Evolutionary conservation across 2,888 invertebrate species (phyloP), one percentile per base, ranked within the genome.

Genomic region (Agrochola circellaris): DNA sequence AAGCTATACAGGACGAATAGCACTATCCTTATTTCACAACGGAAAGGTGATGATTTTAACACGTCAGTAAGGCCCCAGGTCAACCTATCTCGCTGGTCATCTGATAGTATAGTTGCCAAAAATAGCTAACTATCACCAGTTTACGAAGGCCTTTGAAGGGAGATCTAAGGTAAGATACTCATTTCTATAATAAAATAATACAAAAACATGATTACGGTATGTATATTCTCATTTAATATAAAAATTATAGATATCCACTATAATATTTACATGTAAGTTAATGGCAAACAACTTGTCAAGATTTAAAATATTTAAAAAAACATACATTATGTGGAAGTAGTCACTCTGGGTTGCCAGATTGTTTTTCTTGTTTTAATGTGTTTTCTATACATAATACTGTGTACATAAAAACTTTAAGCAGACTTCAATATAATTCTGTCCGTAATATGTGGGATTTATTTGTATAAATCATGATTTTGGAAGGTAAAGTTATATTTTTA

Each of bases 161-260:
- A 54, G 3, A 17, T n/a, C 5, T 68, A n/a, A 30, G 68, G 54
- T 54, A 54, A 34, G 30, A 8, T 51, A 30, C 56, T 54, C 15
- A 30, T 56, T 67, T 23, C 1, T n/a, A 61, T 62, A 68, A 34
- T 68, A 88, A 87, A 90, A 90, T 90, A 88, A 92, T 71, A 88
- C 85, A 84, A 82, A 81, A 87, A 73, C 68, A 74, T 83, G 88
- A 91, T 93, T 93, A 93, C 88, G 92, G 89, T 93, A 94, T 94
- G 93, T 94, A 94, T 94, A 94, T 93, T 94, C 94, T 95, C 94
- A 94, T 95, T 96, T 96, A 95, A 95, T 95, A 96, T 95, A 96
- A 96, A 94, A 96, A 95, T 95, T 96, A 95, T 96, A 94, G 94
- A 94, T 95, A 95, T 94, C 90, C 92, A 93, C 94, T 95, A 95